phyloP scores from a whole-genome alignment of 92 coral and sea anemone genomes.

The Galaxea fascicularis region DNA sequence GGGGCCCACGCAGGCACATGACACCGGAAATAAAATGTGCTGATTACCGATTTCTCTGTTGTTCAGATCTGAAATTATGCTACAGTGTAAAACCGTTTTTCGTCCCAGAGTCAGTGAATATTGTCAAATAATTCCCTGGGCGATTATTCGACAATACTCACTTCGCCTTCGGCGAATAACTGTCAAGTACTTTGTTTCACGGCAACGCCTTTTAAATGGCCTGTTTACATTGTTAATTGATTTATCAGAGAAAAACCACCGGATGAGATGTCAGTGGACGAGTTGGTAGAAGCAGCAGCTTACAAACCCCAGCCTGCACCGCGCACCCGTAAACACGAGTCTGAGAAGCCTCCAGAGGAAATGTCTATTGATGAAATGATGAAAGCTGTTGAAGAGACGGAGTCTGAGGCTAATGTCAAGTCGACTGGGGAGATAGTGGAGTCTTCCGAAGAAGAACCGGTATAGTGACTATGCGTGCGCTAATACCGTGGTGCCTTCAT shows the following conservation, averaged over 20 bases:
- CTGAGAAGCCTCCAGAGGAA: constrained; percentile 81
- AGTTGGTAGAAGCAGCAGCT: constrained; percentile 71
- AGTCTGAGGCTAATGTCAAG: constrained; percentile 17
- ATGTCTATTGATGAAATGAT: constrained; percentile 93
- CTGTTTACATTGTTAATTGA: not conserved
- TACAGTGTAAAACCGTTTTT: too few species aligned
- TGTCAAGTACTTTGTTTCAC: too few species aligned
- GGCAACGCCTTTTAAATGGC: not conserved
- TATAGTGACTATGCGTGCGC: not conserved
- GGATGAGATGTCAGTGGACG: constrained; percentile 83
- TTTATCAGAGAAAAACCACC: constrained; percentile 52
- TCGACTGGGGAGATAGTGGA: constrained; percentile 24
- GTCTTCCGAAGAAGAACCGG: constrained; percentile 34
- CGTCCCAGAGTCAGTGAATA: too few species aligned
- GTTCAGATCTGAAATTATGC: too few species aligned
- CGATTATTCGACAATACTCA: too few species aligned
- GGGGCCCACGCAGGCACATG: too few species aligned
- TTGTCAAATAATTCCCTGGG: too few species aligned
- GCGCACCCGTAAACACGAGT: constrained; percentile 56
- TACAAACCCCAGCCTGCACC: constrained; percentile 65
- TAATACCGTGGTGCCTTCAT: too few species aligned
- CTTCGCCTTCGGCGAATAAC: too few species aligned
- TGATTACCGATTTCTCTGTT: too few species aligned
- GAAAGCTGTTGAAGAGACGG: constrained; percentile 70
- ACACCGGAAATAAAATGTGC: too few species aligned